Evolutionary conservation across 2,113 vertebrate genomes (phyloP).

Genomic region (Marcusenius ussheri): DNA sequence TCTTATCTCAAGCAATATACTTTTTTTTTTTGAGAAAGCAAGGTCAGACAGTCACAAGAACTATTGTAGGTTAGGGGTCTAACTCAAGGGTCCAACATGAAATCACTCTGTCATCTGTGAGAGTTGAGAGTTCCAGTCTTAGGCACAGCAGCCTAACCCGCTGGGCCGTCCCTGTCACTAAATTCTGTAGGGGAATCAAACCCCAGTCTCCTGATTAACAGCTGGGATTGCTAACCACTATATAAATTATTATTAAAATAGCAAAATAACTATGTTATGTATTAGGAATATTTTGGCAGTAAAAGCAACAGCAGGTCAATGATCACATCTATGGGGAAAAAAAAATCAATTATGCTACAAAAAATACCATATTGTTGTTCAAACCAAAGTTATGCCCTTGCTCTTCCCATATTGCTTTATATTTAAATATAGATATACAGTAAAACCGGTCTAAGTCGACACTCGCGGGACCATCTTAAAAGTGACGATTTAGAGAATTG

Average conservation of each 20-base stretch:
- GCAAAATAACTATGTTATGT: neutral
- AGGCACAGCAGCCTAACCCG: neutral
- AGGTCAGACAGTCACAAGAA: neutral
- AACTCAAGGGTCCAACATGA: neutral
- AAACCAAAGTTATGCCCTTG: no score
- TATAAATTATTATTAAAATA: neutral
- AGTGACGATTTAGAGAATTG: no score
- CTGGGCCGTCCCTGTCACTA: neutral
- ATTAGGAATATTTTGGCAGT: neutral
- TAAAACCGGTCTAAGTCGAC: no score
- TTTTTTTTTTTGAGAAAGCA: neutral
- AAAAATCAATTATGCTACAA: neutral
- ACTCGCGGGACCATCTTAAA: no score
- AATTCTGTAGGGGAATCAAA: neutral
- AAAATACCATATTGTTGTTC: neutral
- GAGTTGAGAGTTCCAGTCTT: neutral
- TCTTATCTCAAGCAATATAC: neutral
- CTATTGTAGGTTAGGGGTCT: no score
- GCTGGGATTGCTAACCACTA: neutral
- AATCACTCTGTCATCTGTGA: neutral
- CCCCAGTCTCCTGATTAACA: neutral
- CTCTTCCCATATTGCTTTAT: neutral
- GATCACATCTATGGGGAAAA: neutral
- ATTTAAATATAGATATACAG: neutral
- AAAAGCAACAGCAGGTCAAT: neutral